phyloP scores from a whole-genome alignment of 1,140 invertebrate species.

The Achroia grisella region DNA sequence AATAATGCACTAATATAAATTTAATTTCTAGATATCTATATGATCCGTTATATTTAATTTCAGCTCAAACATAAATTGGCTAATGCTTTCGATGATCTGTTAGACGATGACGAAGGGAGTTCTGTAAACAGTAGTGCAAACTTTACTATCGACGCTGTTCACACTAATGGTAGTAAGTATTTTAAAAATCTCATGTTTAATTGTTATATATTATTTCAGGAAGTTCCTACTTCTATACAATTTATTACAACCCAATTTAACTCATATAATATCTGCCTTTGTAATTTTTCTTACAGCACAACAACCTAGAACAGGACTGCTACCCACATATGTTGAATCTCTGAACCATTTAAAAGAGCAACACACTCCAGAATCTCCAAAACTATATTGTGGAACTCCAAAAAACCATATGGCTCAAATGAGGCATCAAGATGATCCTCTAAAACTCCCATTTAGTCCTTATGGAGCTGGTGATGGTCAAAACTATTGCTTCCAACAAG shows the following conservation, averaged over 20 bases:
- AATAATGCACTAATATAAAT: conserved; percentile 1
- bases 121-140: conserved; percentile 70
- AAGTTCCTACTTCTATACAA: no score
- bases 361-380: conserved; percentile 37
- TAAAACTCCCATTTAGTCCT: conserved; percentile 42
- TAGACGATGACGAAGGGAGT: conserved; percentile 74
- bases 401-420: conserved; percentile 40
- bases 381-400: conserved; percentile 48
- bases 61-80: conserved; percentile 72
- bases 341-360: conserved; percentile 55
- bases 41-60: conserved; percentile 14
- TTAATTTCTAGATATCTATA: neutral
- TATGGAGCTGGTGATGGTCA: conserved; percentile 62
- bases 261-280: no score
- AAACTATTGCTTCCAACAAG: conserved; percentile 52
- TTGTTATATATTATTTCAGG: no score
- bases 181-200: neutral
- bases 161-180: conserved; percentile 41
- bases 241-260: no score
- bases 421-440: conserved; percentile 36
- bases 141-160: conserved; percentile 46
- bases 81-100: conserved; percentile 75
- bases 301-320: conserved; percentile 32
- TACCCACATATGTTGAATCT: conserved; percentile 60
- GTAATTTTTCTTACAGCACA: conserved; percentile 17